These are phyloP conservation scores for Lates japonicus DNA, from an alignment of 2,797 vertebrate genomes.

Conservation along the genomic window DNA sequence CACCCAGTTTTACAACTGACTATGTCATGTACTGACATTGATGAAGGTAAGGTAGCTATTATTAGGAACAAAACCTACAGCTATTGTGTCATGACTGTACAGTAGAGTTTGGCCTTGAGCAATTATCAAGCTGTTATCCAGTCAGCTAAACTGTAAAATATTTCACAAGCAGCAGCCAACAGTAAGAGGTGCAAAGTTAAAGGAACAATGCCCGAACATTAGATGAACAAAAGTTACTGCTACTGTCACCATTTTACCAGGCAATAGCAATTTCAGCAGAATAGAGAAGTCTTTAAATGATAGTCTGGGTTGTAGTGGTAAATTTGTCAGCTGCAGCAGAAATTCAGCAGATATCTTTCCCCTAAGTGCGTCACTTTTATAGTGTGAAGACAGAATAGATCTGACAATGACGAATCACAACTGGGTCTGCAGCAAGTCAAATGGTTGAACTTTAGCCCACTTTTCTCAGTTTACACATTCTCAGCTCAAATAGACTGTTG, in stretches of 20 bases:
- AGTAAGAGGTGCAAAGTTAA: neutral
- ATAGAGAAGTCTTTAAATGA: neutral
- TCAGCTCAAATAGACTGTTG: neutral
- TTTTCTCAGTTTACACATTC: slow-evolving; percentile 20
- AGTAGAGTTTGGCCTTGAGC: neutral
- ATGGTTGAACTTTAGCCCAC: slow-evolving; percentile 21
- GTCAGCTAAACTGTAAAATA: neutral
- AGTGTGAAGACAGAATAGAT: neutral
- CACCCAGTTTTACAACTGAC: slow-evolving; percentile 10
- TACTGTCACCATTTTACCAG: neutral
- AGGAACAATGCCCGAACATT: neutral
- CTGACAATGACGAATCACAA: neutral
- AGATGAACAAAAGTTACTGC: neutral
- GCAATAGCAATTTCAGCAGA: neutral
- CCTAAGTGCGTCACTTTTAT: neutral
- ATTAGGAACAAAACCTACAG: neutral
- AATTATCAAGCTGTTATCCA: neutral
- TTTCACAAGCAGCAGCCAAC: neutral
- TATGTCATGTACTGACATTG: neutral
- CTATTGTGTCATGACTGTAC: neutral
- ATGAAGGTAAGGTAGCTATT: neutral
- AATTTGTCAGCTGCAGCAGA: no score
- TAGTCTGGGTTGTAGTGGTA: neutral
- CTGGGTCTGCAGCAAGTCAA: neutral
- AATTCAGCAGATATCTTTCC: no score